Evolutionary conservation across 2,113 vertebrate genomes (phyloP), one percentile per base, ranked within the genome.

Genomic region (Emydura subglobosa): DNA sequence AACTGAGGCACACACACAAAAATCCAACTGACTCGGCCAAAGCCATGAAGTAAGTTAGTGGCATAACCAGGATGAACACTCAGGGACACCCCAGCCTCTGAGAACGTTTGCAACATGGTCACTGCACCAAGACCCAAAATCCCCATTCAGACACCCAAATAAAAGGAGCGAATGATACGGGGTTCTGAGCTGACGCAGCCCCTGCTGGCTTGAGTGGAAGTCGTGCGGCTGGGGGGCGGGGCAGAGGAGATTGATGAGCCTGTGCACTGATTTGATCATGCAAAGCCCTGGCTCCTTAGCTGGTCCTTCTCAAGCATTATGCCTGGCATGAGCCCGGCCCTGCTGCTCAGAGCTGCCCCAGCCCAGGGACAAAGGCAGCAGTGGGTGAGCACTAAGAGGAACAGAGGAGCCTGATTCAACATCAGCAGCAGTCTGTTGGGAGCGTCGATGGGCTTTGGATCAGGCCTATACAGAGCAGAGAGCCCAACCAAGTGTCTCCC

Each of bases 1-100:
- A 96, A 82, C 39, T 53, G 54, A 90, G 68, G n/a, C 79, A 90
- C 65, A 54, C 24, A 92, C 79, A 72, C 68, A 88, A 91, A 61
- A 5, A 86, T 39, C 12, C 19, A 19, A 44, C 55, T n/a, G 57
- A 21, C 61, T 54, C 54, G 29, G 3, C n/a, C 47, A n/a, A 85
- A 47, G 55, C 61, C 59, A 31, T 19, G 49, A 50, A 74, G 21
- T 51, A 42, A 22, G 22, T 44, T 50, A 74, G 34, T 31, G 49
- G 22, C 29, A 79, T 11, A 79, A n/a, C 6, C n/a, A 27, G 78
- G 59, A 13, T 6, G 17, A 24, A 61, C 27, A 47, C 25, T 59
- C 22, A 72, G 47, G 25, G 9, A 6, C 12, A 6, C 42, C 9
- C 21, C 44, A 68, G 31, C 39, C 39, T 39, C 39, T 39, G 39